phyloP scores from a whole-genome alignment of 2,797 vertebrate genomes.

The Artibeus jamaicensis region DNA sequence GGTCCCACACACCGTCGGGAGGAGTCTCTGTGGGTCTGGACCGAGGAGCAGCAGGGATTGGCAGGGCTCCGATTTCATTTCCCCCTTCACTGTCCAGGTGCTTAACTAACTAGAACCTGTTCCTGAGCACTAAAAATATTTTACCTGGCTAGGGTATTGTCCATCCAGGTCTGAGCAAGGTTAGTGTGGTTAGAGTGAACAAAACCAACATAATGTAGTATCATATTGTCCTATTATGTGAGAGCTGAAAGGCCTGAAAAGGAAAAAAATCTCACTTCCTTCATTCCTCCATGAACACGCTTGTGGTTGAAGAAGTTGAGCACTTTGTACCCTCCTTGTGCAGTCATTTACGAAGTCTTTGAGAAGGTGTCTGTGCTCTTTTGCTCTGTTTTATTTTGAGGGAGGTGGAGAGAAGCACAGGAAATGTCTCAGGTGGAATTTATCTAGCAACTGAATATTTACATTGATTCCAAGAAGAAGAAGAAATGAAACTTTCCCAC shows the following conservation, averaged over 20 bases:
- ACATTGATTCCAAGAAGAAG: neutral
- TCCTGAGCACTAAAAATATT: neutral
- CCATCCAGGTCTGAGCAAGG: neutral
- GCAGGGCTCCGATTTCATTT: constrained; percentile 12
- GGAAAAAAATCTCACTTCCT: neutral
- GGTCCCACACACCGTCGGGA: accelerated
- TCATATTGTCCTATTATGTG: neutral
- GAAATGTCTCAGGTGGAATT: neutral
- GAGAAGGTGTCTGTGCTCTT: constrained; percentile 15
- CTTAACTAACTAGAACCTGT: constrained; percentile 12
- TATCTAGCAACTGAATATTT: neutral
- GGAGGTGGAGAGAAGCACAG: neutral
- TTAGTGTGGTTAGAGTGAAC: neutral
- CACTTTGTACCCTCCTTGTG: neutral
- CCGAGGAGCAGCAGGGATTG: neutral
- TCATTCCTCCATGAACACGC: neutral
- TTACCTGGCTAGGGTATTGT: neutral
- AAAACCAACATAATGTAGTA: neutral
- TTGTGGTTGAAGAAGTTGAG: neutral
- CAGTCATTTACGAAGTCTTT: constrained; percentile 24
- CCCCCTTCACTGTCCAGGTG: neutral
- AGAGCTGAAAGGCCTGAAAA: neutral
- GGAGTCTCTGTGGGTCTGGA: neutral
- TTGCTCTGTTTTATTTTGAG: neutral
- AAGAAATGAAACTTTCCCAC: neutral